These are phyloP conservation scores for Anolis sagrei DNA, from an alignment of 2,113 vertebrate genomes.

Conservation along the genomic window DNA sequence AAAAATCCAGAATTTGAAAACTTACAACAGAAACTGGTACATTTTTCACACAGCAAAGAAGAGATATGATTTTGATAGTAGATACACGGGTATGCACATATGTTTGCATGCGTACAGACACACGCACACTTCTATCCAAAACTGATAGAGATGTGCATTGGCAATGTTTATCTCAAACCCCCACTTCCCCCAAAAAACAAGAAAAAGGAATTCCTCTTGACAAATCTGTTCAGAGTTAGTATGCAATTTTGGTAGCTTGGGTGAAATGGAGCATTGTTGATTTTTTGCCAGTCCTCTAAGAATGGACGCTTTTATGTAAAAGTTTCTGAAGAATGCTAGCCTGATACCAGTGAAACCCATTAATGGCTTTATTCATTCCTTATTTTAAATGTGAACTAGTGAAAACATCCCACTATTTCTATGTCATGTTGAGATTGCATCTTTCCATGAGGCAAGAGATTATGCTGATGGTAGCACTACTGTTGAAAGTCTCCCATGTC, in stretches of 20 bases:
- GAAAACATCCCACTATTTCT: neutral
- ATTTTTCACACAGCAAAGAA: neutral
- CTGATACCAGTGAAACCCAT: conserved; percentile 19
- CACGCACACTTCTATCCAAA: neutral
- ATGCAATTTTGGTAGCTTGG: conserved; percentile 15
- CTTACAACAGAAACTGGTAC: neutral
- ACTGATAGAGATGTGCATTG: neutral
- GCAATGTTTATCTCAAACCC: neutral
- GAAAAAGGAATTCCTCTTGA: neutral
- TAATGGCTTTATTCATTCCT: neutral
- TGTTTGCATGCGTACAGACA: too few species aligned
- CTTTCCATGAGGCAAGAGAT: too few species aligned
- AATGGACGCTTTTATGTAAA: conserved; percentile 19
- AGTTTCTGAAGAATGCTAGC: neutral
- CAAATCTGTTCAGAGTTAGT: neutral
- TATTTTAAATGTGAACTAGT: neutral
- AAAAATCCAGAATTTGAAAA: neutral
- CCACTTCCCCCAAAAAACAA: neutral
- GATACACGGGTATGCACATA: rapidly evolving
- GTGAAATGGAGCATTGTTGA: conserved; percentile 20
- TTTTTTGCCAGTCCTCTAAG: conserved; percentile 14
- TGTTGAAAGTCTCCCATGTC: too few species aligned
- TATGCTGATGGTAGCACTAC: too few species aligned
- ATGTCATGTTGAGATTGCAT: too few species aligned
- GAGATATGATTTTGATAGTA: neutral